phyloP scores from a whole-genome alignment of 1,140 invertebrate genomes.

The Ephestia elutella region DNA sequence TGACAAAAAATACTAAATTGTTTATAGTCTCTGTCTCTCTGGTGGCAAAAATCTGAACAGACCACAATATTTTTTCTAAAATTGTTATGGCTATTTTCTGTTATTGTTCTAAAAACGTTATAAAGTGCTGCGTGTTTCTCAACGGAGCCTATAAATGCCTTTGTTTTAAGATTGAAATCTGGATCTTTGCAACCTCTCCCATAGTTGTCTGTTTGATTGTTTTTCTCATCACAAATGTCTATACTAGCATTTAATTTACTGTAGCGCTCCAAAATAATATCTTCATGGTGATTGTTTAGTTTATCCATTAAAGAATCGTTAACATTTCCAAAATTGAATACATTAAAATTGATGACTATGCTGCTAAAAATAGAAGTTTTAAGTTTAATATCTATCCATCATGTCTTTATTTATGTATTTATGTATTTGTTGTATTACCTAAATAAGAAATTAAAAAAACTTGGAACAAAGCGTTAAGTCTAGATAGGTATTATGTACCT shows the following conservation, averaged over 20 bases:
- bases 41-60: background rate
- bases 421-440: background rate
- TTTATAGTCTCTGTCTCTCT: background rate
- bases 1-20: background rate
- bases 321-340: background rate
- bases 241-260: background rate
- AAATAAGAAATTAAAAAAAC: too few relatives aligned
- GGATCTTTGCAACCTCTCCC: background rate
- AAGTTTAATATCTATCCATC: background rate
- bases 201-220: background rate
- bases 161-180: background rate
- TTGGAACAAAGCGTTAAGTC: too few relatives aligned
- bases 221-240: background rate
- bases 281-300: background rate
- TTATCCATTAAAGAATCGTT: background rate
- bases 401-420: background rate
- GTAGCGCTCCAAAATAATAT: background rate
- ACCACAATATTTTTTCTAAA: background rate
- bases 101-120: background rate
- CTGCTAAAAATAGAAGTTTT: background rate
- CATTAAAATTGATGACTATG: background rate
- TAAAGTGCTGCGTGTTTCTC: background rate
- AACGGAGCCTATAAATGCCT: background rate
- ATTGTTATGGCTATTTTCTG: background rate
- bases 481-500: too few relatives aligned